Evolutionary conservation across 1,140 invertebrate genomes (phyloP).

Genomic region (Kradibia gibbosae): DNA sequence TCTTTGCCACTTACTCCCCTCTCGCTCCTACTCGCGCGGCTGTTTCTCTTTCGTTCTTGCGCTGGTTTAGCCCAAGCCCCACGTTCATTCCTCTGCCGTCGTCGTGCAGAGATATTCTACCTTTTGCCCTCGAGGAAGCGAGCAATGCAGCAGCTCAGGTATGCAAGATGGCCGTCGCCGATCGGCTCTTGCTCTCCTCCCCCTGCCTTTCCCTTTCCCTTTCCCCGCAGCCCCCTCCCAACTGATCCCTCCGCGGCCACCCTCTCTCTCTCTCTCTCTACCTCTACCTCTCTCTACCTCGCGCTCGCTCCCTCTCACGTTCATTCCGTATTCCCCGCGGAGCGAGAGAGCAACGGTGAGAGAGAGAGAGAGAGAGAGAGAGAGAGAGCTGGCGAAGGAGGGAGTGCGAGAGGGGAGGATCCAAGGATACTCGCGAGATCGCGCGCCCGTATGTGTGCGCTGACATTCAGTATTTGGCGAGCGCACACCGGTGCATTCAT

Average conservation of each 20-base stretch:
- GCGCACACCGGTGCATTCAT: background rate
- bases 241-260: slow-evolving; percentile 29
- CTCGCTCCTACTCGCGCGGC: slow-evolving; percentile 8
- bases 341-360: slow-evolving; percentile 5
- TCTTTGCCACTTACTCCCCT: slow-evolving; percentile 13
- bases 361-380: slow-evolving; percentile 17
- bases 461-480: slow-evolving; percentile 14
- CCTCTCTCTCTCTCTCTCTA: slow-evolving; percentile 18
- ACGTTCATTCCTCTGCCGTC: slow-evolving; percentile 59
- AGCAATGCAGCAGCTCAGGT: slow-evolving; percentile 72
- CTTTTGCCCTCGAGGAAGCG: slow-evolving; percentile 74
- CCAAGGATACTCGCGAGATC: background rate
- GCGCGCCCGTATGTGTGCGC: background rate
- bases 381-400: background rate
- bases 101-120: slow-evolving; percentile 71
- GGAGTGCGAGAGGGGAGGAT: background rate
- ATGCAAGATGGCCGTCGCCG: slow-evolving; percentile 71
- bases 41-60: slow-evolving; percentile 11
- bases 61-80: slow-evolving; percentile 40
- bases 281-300: background rate
- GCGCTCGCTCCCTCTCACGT: slow-evolving; percentile 35
- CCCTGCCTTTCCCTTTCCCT: slow-evolving; percentile 14
- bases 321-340: background rate
- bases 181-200: slow-evolving; percentile 13
- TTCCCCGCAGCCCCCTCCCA: slow-evolving; percentile 35